Base-by-base conservation (phyloP, 2,888 invertebrate genomes). In the Heliothis peltigera region DNA sequence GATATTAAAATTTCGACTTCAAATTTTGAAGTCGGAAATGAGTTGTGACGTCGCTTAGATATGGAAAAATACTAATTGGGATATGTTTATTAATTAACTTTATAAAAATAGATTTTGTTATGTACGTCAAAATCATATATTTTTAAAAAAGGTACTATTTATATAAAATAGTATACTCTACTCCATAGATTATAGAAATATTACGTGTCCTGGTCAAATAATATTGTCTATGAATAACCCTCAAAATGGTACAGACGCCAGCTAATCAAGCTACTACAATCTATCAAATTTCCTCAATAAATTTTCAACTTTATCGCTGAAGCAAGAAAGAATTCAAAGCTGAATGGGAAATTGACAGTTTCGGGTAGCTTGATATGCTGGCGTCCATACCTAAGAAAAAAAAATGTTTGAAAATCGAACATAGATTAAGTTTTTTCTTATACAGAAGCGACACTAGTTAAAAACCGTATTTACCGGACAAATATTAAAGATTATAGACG, bases 31-130 rank as follows among this genome's bases (percentile, higher is more conserved):
- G 39, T 39, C 39, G 39, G 12, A 12, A 10, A 10, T 32, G 32
- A 12, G 32, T 12, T 17, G 0, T 51, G 55, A 52, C 43, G 28
- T 72, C 52, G 47, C 68, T 72, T 71, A 71, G 8, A 43, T 6
- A 10, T 44, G 52, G 10, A n/a, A 8, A 28, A 56, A 21, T 17
- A n/a, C n/a, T 25, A 17, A 22, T 22, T 25, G 28, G 12, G 19
- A 42, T 44, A 63, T 32, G 0, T 35, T 42, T 35, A 55, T n/a
- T n/a, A n/a, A n/a, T n/a, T n/a, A n/a, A n/a, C n/a, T n/a, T n/a
- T n/a, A 39, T 39, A 39, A 4, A 39, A n/a, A 10, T n/a, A n/a
- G 39, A 39, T 39, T 10, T n/a, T n/a, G n/a, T 35, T 25, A 35
- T 39, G 39, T 32, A 12, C 2, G 32, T 39, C 39, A 39, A 39